Base-by-base conservation (phyloP, 1,140 invertebrate species). In the Maniola jurtina region DNA sequence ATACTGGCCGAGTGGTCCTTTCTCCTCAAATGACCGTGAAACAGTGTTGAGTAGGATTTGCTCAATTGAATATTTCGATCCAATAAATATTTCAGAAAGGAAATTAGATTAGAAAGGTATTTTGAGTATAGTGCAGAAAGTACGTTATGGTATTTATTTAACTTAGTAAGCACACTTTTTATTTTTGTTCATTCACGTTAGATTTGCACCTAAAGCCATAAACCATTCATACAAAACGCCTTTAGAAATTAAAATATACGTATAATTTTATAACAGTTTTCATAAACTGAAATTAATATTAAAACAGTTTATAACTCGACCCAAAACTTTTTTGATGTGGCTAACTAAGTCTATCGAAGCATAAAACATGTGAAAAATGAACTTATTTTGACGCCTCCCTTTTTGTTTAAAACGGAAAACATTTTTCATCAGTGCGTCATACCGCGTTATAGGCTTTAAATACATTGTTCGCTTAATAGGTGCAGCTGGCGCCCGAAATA, bases 11-110 rank as follows among this genome's bases (percentile, higher is more conserved):
- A 55, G 60, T 48, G 48, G 48, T 50, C 60, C 60, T 61, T 61
- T 61, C 60, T 61, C 36, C 15, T 61, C 60, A 61, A 61, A 45
- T 61, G 48, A 54, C 60, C 60, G 60, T 61, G 47, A 61, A 61
- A 38, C 48, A 54, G 48, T 54, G 16, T 63, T 63, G 61, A 63
- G 38, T 63, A 16, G 38, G 61, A 55, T 63, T 55, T 52, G 35
- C 52, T n/a, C 61, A 63, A 63, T 45, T 55, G 50, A 55, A 55
- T 63, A 61, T 61, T 54, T 45, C 60, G 47, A 54, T 61, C 48
- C 60, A 54, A 45, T 61, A 40, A 61, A 45, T 61, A 40, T 54
- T 61, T 61, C 15, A 38, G 60, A 40, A 52, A 52, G 47, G 48
- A 61, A 40, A 61, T 54, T 52, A 8, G 33, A 55, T 52, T 38